Evolutionary conservation across 2,888 invertebrate genomes (phyloP).

Genomic region (Myopa tessellatipennis): DNA sequence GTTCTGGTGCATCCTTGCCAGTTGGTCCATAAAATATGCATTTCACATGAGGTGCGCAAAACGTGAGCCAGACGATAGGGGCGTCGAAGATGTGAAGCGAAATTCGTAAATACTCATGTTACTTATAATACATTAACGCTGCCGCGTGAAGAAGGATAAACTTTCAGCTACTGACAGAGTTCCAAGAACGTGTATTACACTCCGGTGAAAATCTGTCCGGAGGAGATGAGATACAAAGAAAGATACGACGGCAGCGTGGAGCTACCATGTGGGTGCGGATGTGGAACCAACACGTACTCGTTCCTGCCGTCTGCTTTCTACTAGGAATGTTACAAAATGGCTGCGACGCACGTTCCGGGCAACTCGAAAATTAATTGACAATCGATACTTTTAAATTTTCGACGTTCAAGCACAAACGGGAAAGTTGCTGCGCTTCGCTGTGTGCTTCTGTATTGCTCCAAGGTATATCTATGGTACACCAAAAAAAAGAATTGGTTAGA

Average conservation of each 20-base stretch:
- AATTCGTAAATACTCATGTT: constrained; percentile 17
- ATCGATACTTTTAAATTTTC: constrained; percentile 34
- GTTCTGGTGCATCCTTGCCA: constrained; percentile 2
- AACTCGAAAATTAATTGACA: constrained; percentile 38
- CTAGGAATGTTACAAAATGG: constrained; percentile 11
- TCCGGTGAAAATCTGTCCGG: constrained; percentile 3
- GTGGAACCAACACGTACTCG: not conserved
- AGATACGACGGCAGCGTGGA: not conserved
- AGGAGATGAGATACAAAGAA: not conserved
- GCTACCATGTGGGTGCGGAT: not conserved
- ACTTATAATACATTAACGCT: constrained; percentile 21
- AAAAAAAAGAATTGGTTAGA: not conserved
- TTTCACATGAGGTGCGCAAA: not conserved
- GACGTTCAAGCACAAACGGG: constrained; percentile 12
- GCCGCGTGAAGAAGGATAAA: constrained; percentile 18
- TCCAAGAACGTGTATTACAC: not conserved
- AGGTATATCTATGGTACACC: not conserved
- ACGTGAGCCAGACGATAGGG: not conserved
- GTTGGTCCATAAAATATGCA: constrained; percentile 13
- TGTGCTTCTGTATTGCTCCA: not conserved
- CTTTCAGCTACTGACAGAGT: constrained; percentile 21
- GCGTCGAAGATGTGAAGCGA: not conserved
- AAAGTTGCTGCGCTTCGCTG: not conserved
- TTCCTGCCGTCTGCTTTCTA: not conserved
- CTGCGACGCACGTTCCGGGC: constrained; percentile 20